Evolutionary conservation across 1,140 invertebrate species (phyloP).

Genomic region (Drosophila willistoni): DNA sequence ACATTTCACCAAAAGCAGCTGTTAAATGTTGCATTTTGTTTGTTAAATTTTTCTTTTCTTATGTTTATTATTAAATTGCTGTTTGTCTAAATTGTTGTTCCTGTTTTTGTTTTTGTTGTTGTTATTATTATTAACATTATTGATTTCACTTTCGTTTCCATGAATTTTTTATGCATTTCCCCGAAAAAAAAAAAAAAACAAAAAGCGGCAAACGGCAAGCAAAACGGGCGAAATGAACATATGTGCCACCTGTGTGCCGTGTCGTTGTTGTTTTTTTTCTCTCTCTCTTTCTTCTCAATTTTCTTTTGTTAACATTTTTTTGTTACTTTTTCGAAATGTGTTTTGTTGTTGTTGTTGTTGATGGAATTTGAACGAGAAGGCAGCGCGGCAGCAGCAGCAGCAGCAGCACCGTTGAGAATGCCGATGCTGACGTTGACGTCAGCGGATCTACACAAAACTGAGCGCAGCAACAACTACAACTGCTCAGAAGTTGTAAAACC

Average conservation of each 20-base stretch:
- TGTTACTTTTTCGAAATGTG: slow-evolving; percentile 20
- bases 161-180: slow-evolving; percentile 49
- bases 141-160: slow-evolving; percentile 70
- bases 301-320: slow-evolving; percentile 30
- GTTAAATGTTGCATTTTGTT: slow-evolving; percentile 2
- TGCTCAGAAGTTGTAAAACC: slow-evolving; percentile 76
- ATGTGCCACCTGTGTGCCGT: slow-evolving; percentile 3
- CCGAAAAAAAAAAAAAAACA: background rate
- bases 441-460: slow-evolving; percentile 19
- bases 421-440: slow-evolving; percentile 7
- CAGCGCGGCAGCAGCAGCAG: slow-evolving; percentile 24
- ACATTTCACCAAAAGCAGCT: background rate
- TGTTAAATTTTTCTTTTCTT: slow-evolving; percentile 8
- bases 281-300: slow-evolving; percentile 18
- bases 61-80: slow-evolving; percentile 37
- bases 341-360: slow-evolving; percentile 1
- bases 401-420: slow-evolving; percentile 17
- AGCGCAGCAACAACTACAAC: slow-evolving; percentile 1
- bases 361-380: slow-evolving; percentile 33
- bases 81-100: slow-evolving; percentile 18
- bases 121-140: slow-evolving; percentile 58
- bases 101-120: slow-evolving; percentile 6
- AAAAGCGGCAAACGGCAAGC: background rate
- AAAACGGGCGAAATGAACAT: background rate
- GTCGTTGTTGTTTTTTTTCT: background rate